phyloP scores from a whole-genome alignment of 2,888 invertebrate genomes.

The Dioctria rufipes region DNA sequence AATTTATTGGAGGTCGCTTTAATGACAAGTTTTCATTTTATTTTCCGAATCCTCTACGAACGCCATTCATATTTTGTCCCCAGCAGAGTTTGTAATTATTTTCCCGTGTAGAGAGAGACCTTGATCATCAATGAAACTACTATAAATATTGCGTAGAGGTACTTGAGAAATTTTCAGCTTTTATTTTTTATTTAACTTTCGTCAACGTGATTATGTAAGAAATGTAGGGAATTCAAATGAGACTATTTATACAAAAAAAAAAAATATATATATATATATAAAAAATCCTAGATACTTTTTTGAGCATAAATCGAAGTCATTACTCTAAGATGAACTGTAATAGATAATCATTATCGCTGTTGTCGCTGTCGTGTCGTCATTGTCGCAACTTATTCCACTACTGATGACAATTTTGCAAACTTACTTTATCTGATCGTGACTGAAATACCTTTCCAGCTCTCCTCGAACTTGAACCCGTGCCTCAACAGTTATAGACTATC shows the following conservation, averaged over 20 bases:
- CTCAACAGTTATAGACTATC: not conserved
- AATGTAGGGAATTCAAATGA: too few relatives aligned
- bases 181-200: too few relatives aligned
- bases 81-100: conserved; percentile 6
- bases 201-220: too few relatives aligned
- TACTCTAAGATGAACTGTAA: conserved; percentile 38
- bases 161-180: too few relatives aligned
- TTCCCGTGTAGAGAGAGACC: not conserved
- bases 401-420: conserved; percentile 46
- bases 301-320: conserved; percentile 37
- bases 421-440: conserved; percentile 41
- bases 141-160: not conserved
- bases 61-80: conserved; percentile 31
- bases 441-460: conserved; percentile 43
- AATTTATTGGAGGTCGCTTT: conserved; percentile 49
- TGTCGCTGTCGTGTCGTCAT: not conserved
- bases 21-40: conserved; percentile 46
- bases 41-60: conserved; percentile 26
- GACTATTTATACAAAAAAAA: not conserved
- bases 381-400: not conserved
- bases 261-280: not conserved
- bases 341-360: not conserved
- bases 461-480: conserved; percentile 47
- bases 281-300: conserved; percentile 5
- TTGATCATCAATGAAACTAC: not conserved